Evolutionary conservation across 2,888 invertebrate genomes (phyloP), one percentile per base, ranked within the genome.

Genomic region (Lithosia quadra): DNA sequence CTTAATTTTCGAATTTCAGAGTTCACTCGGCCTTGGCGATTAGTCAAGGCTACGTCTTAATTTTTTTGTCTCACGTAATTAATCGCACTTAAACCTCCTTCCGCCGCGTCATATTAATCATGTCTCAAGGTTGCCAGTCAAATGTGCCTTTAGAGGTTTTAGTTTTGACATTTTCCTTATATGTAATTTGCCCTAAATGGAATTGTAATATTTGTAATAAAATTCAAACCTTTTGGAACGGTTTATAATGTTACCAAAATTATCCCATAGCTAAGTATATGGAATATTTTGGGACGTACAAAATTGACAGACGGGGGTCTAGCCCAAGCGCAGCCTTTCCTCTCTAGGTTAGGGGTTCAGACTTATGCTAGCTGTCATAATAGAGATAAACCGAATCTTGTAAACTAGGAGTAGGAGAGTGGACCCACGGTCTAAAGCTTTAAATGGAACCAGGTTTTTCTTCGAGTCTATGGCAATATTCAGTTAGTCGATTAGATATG

Each of bases 51-150:
- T 56, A 49, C 15, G 49, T 53, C 7, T 15, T 33, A n/a, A 13
- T n/a, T n/a, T 21, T 11, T 13, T 60, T 13, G n/a, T 59, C 28
- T 0, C 53, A 53, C 33, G 33, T 63, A 53, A 63, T 63, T 63
- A 63, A 63, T 63, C 33, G 53, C 34, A 53, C 43, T 53, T 63
- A 63, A 62, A 33, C 49, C 63, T n/a, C n/a, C 34, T 10, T 22
- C 49, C 49, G 49, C 43, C 43, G 5, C 49, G 49, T 49, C 1
- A 21, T 49, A 63, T 63, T 63, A 63, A 49, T 18, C 13, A n/a
- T 34, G 53, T 33, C 49, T 13, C 28, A 28, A 18, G 63, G 33
- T 63, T 22, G 62, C 28, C 21, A 49, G 34, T 28, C 9, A 28
- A 34, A 24, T 62, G 24, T 34, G 49, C 34, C 49, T 62, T 43